Conservation (phyloP, 2,113 vertebrate species). For the Callaeas wilsoni region DNA sequence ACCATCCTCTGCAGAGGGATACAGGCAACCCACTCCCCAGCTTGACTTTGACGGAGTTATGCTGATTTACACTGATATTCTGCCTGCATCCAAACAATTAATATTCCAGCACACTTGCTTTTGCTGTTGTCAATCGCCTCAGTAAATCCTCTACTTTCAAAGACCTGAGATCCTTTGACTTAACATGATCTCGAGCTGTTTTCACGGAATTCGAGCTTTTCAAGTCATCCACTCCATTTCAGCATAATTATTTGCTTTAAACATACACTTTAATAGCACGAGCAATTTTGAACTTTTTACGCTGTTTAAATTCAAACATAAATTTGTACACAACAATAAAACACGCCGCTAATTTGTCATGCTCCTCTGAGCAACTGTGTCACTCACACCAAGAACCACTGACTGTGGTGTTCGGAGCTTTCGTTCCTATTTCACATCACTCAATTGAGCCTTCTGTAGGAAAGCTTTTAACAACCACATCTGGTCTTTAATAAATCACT, state of each 20-base stretch:
- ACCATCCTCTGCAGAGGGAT: neutral
- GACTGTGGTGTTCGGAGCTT: constrained; percentile 49
- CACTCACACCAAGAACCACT: constrained; percentile 63
- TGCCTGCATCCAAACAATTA: constrained; percentile 16
- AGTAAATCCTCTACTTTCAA: neutral
- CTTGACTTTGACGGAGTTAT: neutral
- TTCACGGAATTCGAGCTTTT: constrained; percentile 1
- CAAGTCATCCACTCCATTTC: constrained; percentile 15
- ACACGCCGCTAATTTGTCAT: constrained; percentile 58
- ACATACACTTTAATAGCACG: constrained; percentile 26
- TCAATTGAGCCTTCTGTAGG: constrained; percentile 74
- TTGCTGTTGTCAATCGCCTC: neutral
- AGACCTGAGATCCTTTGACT: constrained; percentile 42
- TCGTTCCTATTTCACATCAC: constrained; percentile 69
- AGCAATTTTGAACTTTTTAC: constrained; percentile 45
- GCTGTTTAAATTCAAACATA: constrained; percentile 60
- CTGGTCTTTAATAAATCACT: constrained; percentile 90
- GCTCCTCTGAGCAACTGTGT: constrained; percentile 64
- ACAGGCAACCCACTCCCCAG: neutral
- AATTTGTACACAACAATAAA: constrained; percentile 72
- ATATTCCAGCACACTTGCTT: neutral
- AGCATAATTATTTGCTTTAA: constrained; percentile 43
- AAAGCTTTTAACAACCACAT: constrained; percentile 88
- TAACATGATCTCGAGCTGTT: constrained; percentile 15
- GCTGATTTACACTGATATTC: neutral